These are phyloP conservation scores for Campylomormyrus tamandua DNA, from an alignment of 2,113 vertebrate species.

Conservation along the genomic window DNA sequence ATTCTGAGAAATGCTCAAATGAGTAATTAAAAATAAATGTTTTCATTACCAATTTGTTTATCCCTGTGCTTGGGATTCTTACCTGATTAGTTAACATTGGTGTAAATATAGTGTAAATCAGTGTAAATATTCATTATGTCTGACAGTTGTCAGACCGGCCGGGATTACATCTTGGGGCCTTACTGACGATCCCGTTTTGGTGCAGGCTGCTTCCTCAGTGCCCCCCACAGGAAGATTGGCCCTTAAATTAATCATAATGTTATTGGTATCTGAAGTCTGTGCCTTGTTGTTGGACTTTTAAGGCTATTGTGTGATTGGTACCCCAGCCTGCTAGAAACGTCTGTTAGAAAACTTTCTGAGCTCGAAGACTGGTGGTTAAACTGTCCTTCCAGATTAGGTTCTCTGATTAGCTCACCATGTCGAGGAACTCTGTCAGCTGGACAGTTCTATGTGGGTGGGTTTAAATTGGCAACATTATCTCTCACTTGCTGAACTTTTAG, in stretches of 20 bases:
- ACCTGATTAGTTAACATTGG: not conserved
- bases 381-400: not conserved
- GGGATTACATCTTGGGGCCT: not conserved
- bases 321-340: not conserved
- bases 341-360: not conserved
- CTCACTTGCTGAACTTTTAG: not conserved
- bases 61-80: not conserved
- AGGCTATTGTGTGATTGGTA: not conserved
- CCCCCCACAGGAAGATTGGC: not conserved
- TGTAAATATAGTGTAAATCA: not conserved
- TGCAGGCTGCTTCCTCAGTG: not conserved
- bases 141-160: not conserved
- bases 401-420: not conserved
- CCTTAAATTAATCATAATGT: not conserved
- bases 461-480: not conserved
- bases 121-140: not conserved
- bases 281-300: not conserved
- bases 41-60: not conserved
- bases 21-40: not conserved
- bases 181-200: not conserved
- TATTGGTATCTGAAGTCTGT: not conserved
- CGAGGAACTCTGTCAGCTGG: not conserved
- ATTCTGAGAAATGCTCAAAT: not conserved
- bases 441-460: not conserved
- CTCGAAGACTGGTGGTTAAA: not conserved